Evolutionary conservation across 2,113 vertebrate species (phyloP).

Genomic region (Bucco capensis): DNA sequence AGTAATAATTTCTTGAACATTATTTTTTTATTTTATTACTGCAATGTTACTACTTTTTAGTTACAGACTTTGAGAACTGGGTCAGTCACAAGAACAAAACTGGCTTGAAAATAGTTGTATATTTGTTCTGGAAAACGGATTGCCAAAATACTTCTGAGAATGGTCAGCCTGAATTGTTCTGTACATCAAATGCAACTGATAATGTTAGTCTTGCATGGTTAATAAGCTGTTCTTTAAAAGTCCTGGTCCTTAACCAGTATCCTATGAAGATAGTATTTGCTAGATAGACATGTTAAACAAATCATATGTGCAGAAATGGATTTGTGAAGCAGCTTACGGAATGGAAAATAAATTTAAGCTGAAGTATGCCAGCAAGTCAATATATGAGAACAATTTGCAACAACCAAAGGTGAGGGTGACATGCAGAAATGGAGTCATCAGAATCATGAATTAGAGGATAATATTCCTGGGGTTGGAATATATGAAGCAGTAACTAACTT

Average conservation of each 20-base stretch:
- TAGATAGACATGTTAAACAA: slow-evolving; percentile 14
- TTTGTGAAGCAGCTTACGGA: slow-evolving; percentile 34
- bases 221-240: not conserved
- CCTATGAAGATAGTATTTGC: slow-evolving; percentile 12
- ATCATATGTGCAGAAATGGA: slow-evolving; percentile 2
- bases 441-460: not conserved
- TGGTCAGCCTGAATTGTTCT: slow-evolving; percentile 6
- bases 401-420: slow-evolving; percentile 48
- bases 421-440: slow-evolving; percentile 35
- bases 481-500: not conserved
- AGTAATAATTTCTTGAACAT: slow-evolving; percentile 54
- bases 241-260: slow-evolving; percentile 20
- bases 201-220: slow-evolving; percentile 7
- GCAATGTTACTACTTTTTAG: slow-evolving; percentile 53
- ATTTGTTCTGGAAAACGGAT: slow-evolving; percentile 45
- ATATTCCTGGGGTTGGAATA: not conserved
- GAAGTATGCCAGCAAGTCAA: slow-evolving; percentile 26
- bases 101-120: slow-evolving; percentile 40
- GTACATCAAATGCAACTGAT: not conserved
- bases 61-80: slow-evolving; percentile 53
- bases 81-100: slow-evolving; percentile 51
- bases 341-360: slow-evolving; percentile 56
- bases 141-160: slow-evolving; percentile 42
- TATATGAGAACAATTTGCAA: slow-evolving; percentile 46
- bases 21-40: slow-evolving; percentile 53